These are phyloP conservation scores for Echinops telfairi DNA, from an alignment of 2,113 vertebrate genomes.

Conservation along the genomic window DNA sequence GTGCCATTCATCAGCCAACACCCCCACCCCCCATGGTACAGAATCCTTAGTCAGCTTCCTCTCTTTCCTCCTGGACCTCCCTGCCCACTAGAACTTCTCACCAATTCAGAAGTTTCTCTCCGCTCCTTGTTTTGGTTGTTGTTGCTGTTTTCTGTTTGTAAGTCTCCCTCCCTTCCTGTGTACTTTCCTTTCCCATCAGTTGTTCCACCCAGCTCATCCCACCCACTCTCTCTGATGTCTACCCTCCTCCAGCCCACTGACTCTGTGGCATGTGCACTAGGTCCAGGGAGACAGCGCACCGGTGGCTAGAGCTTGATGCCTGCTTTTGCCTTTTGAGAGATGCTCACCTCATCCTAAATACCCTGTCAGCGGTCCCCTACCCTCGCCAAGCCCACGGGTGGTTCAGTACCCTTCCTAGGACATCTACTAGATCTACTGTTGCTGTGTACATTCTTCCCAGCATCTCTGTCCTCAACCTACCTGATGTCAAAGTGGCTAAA, in stretches of 20 bases:
- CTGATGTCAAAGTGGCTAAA: not conserved
- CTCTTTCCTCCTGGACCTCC: no score
- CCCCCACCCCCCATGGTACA: no score
- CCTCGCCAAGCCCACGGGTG: fast-evolving
- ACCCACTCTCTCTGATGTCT: no score
- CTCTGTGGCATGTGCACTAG: not conserved
- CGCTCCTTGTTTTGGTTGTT: not conserved
- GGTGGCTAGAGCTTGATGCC: not conserved
- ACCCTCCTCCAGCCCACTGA: no score
- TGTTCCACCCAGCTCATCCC: no score
- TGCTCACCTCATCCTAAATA: no score
- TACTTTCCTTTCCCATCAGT: no score
- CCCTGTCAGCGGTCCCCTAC: no score
- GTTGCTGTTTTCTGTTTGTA: not conserved
- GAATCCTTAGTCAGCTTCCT: no score
- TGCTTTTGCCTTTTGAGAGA: not conserved
- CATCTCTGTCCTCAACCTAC: not conserved
- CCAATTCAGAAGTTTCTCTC: not conserved
- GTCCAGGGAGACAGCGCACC: fast-evolving
- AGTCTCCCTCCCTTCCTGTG: no score
- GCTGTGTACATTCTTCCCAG: not conserved
- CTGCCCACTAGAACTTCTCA: no score
- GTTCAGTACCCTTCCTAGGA: not conserved
- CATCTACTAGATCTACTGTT: not conserved
- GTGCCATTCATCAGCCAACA: no score